These are phyloP conservation scores for Thalassoma bifasciatum DNA, from an alignment of 2,113 vertebrate genomes.

Conservation along the genomic window DNA sequence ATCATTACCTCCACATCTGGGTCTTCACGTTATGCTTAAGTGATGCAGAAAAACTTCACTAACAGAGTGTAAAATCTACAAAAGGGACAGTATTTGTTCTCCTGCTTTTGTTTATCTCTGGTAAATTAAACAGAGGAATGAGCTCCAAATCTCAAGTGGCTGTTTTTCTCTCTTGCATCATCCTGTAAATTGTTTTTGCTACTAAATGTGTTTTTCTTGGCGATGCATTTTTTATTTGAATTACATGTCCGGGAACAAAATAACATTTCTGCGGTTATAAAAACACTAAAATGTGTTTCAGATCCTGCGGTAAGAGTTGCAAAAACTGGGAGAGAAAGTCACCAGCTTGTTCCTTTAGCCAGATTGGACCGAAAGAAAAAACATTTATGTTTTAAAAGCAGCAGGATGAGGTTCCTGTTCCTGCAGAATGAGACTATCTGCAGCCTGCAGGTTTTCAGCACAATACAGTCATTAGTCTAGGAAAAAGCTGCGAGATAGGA, in stretches of 20 bases:
- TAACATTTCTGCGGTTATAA: not conserved
- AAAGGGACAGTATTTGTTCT: not conserved
- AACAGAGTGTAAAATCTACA: conserved; percentile 2
- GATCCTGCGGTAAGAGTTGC: not conserved
- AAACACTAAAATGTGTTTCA: conserved; percentile 8
- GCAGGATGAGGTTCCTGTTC: not conserved
- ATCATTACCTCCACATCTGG: conserved; percentile 38
- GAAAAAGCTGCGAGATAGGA: not conserved
- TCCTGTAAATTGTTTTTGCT: conserved; percentile 11
- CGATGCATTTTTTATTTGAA: conserved; percentile 2
- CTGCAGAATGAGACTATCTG: not conserved
- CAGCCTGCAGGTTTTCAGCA: not conserved
- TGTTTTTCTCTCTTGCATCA: conserved; percentile 33
- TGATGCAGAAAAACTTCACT: not conserved
- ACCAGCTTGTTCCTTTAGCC: not conserved
- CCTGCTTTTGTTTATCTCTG: not conserved
- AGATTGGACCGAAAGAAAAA: too few relatives aligned
- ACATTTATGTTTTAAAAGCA: not conserved
- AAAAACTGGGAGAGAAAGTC: conserved; percentile 2
- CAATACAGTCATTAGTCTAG: not conserved
- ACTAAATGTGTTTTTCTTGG: conserved; percentile 20
- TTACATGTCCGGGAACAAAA: not conserved
- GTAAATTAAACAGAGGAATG: not conserved
- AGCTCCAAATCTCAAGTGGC: conserved; percentile 4
- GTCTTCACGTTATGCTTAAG: not conserved